phyloP scores from a whole-genome alignment of 2,113 vertebrate genomes.

The Elgaria multicarinata region DNA sequence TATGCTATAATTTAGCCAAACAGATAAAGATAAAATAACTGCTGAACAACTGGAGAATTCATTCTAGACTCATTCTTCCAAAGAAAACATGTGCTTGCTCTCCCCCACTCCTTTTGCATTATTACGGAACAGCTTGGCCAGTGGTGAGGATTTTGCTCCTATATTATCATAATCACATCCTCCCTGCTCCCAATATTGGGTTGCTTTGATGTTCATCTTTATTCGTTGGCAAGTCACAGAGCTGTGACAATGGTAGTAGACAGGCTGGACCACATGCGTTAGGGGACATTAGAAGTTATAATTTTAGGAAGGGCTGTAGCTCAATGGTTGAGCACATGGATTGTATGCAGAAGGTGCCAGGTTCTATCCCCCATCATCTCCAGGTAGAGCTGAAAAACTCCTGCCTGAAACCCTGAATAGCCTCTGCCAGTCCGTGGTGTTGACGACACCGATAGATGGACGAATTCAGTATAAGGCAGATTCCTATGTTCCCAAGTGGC shows the following conservation, averaged over 20 bases:
- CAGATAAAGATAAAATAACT: constrained; percentile 27
- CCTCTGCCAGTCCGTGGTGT: too few relatives aligned
- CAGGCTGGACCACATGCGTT: neutral
- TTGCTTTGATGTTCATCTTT: constrained; percentile 28
- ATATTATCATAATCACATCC: too few relatives aligned
- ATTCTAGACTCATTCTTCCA: constrained; percentile 3
- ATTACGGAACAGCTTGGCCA: neutral
- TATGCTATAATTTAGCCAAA: neutral
- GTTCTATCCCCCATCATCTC: too few relatives aligned
- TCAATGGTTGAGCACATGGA: too few relatives aligned
- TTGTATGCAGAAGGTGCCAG: too few relatives aligned
- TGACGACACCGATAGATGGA: too few relatives aligned
- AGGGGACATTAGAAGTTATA: too few relatives aligned
- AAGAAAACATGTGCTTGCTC: neutral
- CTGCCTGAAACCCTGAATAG: too few relatives aligned
- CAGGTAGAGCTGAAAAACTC: too few relatives aligned
- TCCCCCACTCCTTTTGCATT: neutral
- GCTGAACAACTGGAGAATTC: constrained; percentile 6
- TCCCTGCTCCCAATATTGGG: neutral
- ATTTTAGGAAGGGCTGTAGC: too few relatives aligned
- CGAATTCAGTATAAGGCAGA: too few relatives aligned
- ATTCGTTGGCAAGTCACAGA: constrained; percentile 28
- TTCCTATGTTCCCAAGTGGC: too few relatives aligned
- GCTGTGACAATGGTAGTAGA: neutral
- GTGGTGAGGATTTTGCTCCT: constrained; percentile 26